Conservation (phyloP, 2,797 vertebrate genomes). For the Orestias chungarensis region DNA sequence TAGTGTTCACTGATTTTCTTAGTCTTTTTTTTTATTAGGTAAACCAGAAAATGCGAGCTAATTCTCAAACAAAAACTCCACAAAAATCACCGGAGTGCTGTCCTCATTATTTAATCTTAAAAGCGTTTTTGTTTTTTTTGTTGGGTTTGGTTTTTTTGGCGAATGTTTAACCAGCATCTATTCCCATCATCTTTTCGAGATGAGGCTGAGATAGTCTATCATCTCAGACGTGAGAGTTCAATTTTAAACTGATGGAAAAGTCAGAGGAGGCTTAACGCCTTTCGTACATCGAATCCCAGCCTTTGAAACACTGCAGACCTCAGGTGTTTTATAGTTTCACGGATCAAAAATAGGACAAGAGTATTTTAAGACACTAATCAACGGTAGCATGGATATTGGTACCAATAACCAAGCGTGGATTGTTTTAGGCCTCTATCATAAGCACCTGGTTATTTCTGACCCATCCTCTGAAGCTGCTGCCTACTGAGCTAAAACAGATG, state of each 20-base stretch:
- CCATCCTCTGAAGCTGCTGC: slow-evolving; percentile 53
- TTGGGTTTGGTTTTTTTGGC: too few relatives aligned
- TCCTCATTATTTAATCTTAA: slow-evolving; percentile 5
- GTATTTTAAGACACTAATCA: slow-evolving; percentile 48
- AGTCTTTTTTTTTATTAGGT: too few relatives aligned
- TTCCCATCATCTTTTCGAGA: slow-evolving; percentile 29
- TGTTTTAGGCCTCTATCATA: slow-evolving; percentile 33
- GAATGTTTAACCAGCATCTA: slow-evolving; percentile 22
- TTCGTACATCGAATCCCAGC: slow-evolving; percentile 33
- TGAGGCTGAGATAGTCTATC: slow-evolving; percentile 19
- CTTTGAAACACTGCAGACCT: slow-evolving; percentile 23
- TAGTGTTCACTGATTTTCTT: slow-evolving; percentile 19
- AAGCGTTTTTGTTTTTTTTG: too few relatives aligned
- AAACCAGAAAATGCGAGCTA: slow-evolving; percentile 5
- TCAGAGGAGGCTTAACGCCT: slow-evolving; percentile 29
- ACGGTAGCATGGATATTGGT: background rate
- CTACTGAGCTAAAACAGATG: slow-evolving; percentile 58
- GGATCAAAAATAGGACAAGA: slow-evolving; percentile 16
- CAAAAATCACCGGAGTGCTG: background rate
- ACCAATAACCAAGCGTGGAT: slow-evolving; percentile 16
- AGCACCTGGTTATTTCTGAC: slow-evolving; percentile 59
- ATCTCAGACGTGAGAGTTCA: slow-evolving; percentile 21
- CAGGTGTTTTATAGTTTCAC: slow-evolving; percentile 12
- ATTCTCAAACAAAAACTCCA: background rate
- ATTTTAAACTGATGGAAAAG: slow-evolving; percentile 57